Evolutionary conservation across 2,888 invertebrate genomes (phyloP), one percentile per base, ranked within the genome.

Genomic region (Drosophila cognata): DNA sequence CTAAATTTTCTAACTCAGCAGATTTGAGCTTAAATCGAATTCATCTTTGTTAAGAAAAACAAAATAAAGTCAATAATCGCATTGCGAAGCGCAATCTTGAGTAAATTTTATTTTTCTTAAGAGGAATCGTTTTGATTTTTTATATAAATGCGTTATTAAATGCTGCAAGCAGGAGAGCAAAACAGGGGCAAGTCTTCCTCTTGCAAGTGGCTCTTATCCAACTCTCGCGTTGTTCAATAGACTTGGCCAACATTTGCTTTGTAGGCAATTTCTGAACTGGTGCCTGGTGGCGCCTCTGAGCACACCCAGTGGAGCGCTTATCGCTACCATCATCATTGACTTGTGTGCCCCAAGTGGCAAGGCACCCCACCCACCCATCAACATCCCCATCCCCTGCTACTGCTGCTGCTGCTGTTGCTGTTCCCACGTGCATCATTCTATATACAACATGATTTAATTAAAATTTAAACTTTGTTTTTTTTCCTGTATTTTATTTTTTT

Each of bases 351-450:
- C 84, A 72, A 81, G 82, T 71, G 86, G 71, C 64, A 36, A 46
- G 8, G 31, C 33, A 41, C 53, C 41, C 59, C 36, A 10, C 36
- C 36, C 35, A 43, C 41, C 59, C 36, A 10, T 33, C 36, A 31
- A 43, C 48, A 8, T 11, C 18, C 4, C 8, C 13, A n/a, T 13
- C 1, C 18, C 51, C 28, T 48, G 48, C 29, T 46, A 52, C 28
- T 56, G 38, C 46, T 46, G 7, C 21, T 43, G 43, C 46, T 46
- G 46, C 62, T 64, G 72, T 31, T 55, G 61, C 61, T 63, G 65
- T 64, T 87, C 91, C 88, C 91, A 79, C 75, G 89, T 79, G 91
- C 81, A 84, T 88, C 82, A 89, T 91, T 91, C 81, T 88, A 81
- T 56, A 28, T 84, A 82, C 78, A 85, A 85, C 88, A 88, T 88